A percentile compares a stretch with the other conserved stretches of the same genome.
phyloP scores from a whole-genome alignment of 2,113 vertebrate genomes.

The Archocentrus centrarchus region DNA sequence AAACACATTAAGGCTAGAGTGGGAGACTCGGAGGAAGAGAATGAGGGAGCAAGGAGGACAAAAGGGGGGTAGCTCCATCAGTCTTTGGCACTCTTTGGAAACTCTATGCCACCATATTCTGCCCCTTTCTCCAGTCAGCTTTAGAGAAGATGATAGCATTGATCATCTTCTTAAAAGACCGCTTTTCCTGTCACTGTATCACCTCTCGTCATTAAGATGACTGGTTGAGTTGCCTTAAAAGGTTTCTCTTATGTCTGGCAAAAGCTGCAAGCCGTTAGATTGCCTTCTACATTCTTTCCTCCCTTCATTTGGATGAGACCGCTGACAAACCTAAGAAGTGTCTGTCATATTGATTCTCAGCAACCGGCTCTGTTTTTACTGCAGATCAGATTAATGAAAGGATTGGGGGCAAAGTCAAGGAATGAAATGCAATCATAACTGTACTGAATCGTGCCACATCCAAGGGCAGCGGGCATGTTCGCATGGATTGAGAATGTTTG shows the following conservation, averaged over 20 bases:
- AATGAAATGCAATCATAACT: constrained; percentile 28
- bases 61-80: constrained; percentile 7
- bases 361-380: constrained; percentile 5
- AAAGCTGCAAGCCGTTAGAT: constrained; percentile 28
- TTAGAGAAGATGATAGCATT: constrained; percentile 75
- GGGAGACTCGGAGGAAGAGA: constrained; percentile 46
- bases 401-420: neutral
- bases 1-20: constrained; percentile 38
- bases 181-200: constrained; percentile 71
- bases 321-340: constrained; percentile 47
- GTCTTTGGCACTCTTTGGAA: constrained; percentile 62
- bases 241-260: constrained; percentile 60
- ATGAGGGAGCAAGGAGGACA: constrained; percentile 15
- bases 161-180: constrained; percentile 77
- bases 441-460: neutral
- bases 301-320: constrained; percentile 7
- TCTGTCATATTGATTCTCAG: constrained; percentile 32
- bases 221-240: constrained; percentile 72
- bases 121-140: constrained; percentile 51
- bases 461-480: constrained; percentile 10
- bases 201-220: constrained; percentile 57
- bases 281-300: constrained; percentile 15
- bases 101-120: constrained; percentile 58
- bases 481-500: constrained; percentile 31
- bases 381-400: constrained; percentile 23